phyloP scores from a whole-genome alignment of 1,140 invertebrate species.

The Pomacea maculata region DNA sequence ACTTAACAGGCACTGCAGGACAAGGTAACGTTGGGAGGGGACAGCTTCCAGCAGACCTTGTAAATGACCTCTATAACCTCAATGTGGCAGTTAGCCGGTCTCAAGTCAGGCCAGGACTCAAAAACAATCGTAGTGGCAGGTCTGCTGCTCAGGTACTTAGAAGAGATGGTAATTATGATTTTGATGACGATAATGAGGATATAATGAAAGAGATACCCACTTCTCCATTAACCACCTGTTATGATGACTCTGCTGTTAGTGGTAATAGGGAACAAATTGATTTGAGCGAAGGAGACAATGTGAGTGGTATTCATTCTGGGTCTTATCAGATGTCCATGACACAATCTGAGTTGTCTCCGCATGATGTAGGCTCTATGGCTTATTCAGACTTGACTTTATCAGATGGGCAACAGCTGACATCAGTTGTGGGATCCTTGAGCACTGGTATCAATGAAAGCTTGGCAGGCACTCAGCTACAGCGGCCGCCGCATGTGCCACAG shows the following conservation, averaged over 20 bases:
- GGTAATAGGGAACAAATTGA: not conserved
- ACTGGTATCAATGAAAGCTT: too few species aligned
- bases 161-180: not conserved
- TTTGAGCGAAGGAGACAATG: not conserved
- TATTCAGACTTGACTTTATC: too few species aligned
- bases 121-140: not conserved
- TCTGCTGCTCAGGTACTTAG: not conserved
- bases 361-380: too few species aligned
- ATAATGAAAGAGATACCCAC: not conserved
- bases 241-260: not conserved
- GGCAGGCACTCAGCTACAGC: not conserved
- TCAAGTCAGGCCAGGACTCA: conserved; percentile 10
- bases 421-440: too few species aligned
- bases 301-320: not conserved
- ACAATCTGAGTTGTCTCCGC: too few species aligned
- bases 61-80: conserved; percentile 6
- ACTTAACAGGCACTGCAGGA: too few species aligned
- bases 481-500: not conserved
- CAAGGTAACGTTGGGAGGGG: too few species aligned
- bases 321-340: not conserved
- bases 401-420: too few species aligned
- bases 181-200: not conserved
- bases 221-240: not conserved
- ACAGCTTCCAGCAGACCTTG: too few species aligned
- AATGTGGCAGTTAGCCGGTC: not conserved